Percentiles rank a stretch among this genome's conserved stretches.
Evolutionary conservation across 1,140 invertebrate species (phyloP).

Genomic region (Procambarus clarkii): DNA sequence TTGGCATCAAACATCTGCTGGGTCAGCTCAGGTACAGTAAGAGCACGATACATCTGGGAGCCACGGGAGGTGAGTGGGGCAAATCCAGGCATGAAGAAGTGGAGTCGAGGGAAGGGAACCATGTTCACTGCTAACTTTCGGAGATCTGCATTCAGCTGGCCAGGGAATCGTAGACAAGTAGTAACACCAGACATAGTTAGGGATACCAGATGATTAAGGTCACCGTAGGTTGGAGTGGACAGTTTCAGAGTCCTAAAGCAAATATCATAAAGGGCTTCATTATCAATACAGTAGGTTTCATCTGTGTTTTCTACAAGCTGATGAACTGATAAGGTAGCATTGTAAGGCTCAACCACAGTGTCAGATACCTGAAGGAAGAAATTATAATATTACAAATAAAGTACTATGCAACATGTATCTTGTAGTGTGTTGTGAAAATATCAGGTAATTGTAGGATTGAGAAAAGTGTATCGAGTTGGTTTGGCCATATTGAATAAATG

Average conservation of each 20-base stretch:
- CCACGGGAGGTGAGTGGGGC: constrained; percentile 56
- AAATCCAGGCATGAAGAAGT: constrained; percentile 61
- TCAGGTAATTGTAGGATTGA: too few species aligned
- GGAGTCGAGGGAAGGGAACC: constrained; percentile 59
- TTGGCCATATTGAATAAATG: too few species aligned
- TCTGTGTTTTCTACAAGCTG: constrained; percentile 63
- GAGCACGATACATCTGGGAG: constrained; percentile 57
- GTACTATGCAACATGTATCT: background rate
- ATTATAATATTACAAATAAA: background rate
- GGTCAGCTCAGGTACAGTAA: constrained; percentile 59
- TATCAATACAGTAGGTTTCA: constrained; percentile 58
- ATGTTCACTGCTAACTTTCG: constrained; percentile 53
- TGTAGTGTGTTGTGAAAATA: too few species aligned
- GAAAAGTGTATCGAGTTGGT: too few species aligned
- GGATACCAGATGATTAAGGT: constrained; percentile 54
- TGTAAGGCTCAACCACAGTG: constrained; percentile 59
- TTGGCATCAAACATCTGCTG: constrained; percentile 64
- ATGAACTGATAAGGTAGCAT: constrained; percentile 55
- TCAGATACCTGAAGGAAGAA: constrained; percentile 47
- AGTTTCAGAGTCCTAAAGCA: constrained; percentile 62
- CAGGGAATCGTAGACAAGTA: constrained; percentile 58
- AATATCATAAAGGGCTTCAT: constrained; percentile 55
- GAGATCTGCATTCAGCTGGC: constrained; percentile 57
- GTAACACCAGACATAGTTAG: constrained; percentile 58
- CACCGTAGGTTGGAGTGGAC: constrained; percentile 54